A percentile compares a stretch with the other conserved stretches of the same genome.
Evolutionary conservation across 2,797 vertebrate genomes (phyloP).

Genomic region (Notolabrus celidotus): DNA sequence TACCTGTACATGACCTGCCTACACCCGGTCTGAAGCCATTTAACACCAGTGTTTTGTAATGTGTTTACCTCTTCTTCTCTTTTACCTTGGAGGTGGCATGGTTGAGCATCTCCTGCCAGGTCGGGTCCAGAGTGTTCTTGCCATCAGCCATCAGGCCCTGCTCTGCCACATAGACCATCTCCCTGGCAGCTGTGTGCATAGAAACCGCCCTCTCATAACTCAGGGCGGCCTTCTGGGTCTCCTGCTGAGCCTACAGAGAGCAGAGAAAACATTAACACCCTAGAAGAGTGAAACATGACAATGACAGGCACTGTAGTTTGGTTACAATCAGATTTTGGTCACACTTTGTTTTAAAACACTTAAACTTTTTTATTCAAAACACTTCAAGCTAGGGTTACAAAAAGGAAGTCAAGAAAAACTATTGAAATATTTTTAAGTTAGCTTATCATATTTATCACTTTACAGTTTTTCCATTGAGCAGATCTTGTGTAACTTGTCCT

Average conservation of each 20-base stretch:
- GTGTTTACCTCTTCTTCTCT: background rate
- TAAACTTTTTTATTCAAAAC: too few species aligned
- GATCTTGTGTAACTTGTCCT: too few species aligned
- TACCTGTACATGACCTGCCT: background rate
- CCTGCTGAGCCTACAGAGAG: slow-evolving; percentile 91
- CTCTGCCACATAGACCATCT: slow-evolving; percentile 97
- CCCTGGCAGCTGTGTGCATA: slow-evolving; percentile 94
- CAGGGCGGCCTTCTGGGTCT: slow-evolving; percentile 94
- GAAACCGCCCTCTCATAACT: slow-evolving; percentile 94
- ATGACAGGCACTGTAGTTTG: background rate
- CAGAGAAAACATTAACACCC: slow-evolving; percentile 43
- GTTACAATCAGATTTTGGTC: too few species aligned
- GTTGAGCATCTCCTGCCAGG: slow-evolving; percentile 98
- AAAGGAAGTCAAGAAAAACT: too few species aligned
- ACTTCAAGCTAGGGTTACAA: too few species aligned
- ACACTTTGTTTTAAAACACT: too few species aligned
- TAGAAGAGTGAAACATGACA: background rate
- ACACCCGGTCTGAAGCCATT: background rate
- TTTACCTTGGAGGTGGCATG: slow-evolving; percentile 93
- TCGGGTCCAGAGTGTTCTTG: slow-evolving; percentile 94
- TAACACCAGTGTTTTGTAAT: background rate
- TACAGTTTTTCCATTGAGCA: too few species aligned
- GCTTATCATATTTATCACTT: too few species aligned
- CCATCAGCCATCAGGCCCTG: slow-evolving; percentile 93
- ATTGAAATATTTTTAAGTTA: too few species aligned